These are phyloP conservation scores for Sylvicola cinctus DNA, from an alignment of 2,888 invertebrate genomes.

Conservation along the genomic window DNA sequence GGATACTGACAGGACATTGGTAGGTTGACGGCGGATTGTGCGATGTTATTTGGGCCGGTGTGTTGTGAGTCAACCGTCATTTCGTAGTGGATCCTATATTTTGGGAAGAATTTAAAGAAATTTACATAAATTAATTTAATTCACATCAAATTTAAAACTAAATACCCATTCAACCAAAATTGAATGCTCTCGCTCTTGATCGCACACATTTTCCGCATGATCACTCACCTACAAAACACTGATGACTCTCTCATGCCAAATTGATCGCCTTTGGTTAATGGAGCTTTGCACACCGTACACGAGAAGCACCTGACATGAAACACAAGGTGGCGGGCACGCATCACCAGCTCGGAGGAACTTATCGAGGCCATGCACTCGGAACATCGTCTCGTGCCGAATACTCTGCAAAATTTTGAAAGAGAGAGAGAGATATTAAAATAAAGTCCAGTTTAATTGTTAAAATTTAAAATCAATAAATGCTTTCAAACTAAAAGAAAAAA, in stretches of 20 bases:
- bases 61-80: constrained; percentile 20
- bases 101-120: neutral
- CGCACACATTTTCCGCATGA: constrained; percentile 1
- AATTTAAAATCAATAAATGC: neutral
- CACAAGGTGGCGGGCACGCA: constrained; percentile 80
- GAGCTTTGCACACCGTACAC: constrained; percentile 70
- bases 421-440: constrained; percentile 11
- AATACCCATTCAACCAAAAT: too few species aligned
- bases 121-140: neutral
- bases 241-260: constrained; percentile 81
- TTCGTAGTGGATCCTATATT: constrained; percentile 22
- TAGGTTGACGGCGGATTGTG: constrained; percentile 7
- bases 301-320: constrained; percentile 93
- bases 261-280: constrained; percentile 81
- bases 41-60: constrained; percentile 17
- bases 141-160: too few species aligned
- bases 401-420: constrained; percentile 51
- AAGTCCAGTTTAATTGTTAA: constrained; percentile 1
- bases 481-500: neutral
- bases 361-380: constrained; percentile 78
- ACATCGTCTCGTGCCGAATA: constrained; percentile 77
- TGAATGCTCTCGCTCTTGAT: neutral
- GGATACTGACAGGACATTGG: constrained; percentile 31
- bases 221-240: constrained; percentile 55
- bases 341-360: constrained; percentile 78